Evolutionary conservation across 2,113 vertebrate genomes (phyloP).

Genomic region (Cynocephalus volans): DNA sequence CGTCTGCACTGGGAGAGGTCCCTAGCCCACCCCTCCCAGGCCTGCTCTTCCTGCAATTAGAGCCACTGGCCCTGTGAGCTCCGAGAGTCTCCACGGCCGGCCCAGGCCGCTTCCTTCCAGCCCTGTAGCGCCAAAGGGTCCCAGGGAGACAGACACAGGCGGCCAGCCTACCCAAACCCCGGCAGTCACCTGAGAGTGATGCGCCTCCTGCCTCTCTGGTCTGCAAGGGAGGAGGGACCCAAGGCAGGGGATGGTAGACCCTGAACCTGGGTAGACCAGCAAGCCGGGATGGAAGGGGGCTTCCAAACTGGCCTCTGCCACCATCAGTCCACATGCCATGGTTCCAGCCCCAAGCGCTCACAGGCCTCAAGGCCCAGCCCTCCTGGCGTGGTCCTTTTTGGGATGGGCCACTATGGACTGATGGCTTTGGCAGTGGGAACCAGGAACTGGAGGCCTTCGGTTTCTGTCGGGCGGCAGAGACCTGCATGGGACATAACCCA

Average conservation of each 20-base stretch:
- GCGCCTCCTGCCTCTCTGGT: background rate
- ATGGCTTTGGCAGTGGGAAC: background rate
- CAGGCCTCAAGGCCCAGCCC: background rate
- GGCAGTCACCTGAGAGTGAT: background rate
- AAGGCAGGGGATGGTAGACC: background rate
- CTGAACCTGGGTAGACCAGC: background rate
- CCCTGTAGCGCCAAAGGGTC: background rate
- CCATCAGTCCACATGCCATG: accelerated
- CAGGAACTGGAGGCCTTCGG: accelerated
- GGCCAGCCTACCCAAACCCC: slow-evolving; percentile 6
- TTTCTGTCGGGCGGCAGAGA: background rate
- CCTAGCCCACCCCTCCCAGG: background rate
- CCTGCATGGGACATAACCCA: accelerated
- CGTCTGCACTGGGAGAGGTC: background rate
- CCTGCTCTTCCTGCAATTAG: background rate
- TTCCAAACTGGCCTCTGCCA: accelerated
- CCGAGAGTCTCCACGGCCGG: background rate
- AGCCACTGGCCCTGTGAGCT: background rate
- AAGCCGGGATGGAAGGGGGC: background rate
- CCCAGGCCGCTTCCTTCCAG: background rate
- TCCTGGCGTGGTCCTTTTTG: background rate
- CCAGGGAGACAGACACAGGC: slow-evolving; percentile 26
- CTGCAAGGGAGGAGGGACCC: background rate
- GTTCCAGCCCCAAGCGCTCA: accelerated
- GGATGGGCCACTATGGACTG: background rate